Evolutionary conservation across 37 sponge, comb jelly and placozoan species (phyloP), one percentile per base, ranked within the genome.

Genomic region (Haliclona indistincta): DNA sequence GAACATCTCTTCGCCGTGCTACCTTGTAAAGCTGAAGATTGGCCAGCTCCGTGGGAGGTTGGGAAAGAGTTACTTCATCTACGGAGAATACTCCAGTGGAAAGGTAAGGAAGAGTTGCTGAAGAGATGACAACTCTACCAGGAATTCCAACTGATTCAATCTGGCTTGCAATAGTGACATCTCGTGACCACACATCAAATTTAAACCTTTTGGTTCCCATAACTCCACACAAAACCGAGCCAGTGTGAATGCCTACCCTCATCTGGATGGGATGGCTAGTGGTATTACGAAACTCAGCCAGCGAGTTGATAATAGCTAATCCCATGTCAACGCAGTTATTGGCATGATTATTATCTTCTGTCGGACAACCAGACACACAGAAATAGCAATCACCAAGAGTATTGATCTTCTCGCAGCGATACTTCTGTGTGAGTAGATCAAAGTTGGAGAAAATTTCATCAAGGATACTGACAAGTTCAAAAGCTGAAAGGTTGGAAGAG

Each of bases 131-230:
- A 20, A 82, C 91, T 1, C 63, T 70, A 0, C 95, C 97, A 43
- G 89, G 73, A 5, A 73, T 52, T 10, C 94, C 83, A 20, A 75
- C 58, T 30, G 86, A 78, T 68, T 97, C 97, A 58, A 97, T 84
- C 42, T 88, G 83, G 43, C 82, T 91, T 29, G 97, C 97, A 42
- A 90, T 61, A 32, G 76, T 74, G 23, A 97, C 97, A 68, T 86
- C 91, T 40, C 85, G 84, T 29, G 95, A 94, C 95, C 94, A 97
- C 0, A 97, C 97, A 77, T 97, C 97, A 84, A 90, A 97, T 56
- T 91, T 86, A 79, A 90, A 94, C 64, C 90, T 66, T 32, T 81
- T 81, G 39, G 77, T 87, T 0, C 97, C 97, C 80, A 97, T 84
- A 0, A 93, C 94, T 0, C 97, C 97, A 74, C 87, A 94, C n/a